Evolutionary conservation across 2,113 vertebrate genomes (phyloP), one percentile per base, ranked within the genome.

Genomic region (Microcebus tavaratra): DNA sequence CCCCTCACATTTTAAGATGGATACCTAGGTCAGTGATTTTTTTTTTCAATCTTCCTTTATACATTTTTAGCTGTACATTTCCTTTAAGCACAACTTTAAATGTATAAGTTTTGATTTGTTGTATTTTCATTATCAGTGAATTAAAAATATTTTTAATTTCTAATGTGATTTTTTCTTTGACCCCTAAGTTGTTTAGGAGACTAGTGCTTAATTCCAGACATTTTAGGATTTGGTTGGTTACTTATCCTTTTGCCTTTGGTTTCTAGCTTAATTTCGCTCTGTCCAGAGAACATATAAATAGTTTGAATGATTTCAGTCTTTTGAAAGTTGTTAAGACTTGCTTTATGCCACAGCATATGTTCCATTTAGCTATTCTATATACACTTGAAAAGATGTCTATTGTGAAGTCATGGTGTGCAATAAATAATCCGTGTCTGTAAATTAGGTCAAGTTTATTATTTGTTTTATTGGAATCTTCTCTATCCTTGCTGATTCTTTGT

Each of bases 161-260:
- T 27, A 34, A 50, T 87, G 23, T 87, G 45, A 81, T 53, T 91
- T 91, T n/a, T 86, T 79, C n/a, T 91, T 92, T 86, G 53, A 80
- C 42, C 27, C 11, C 4, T 72, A 21, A 59, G 75, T 53, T 80
- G 5, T 79, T 87, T 50, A 72, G 48, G 57, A 86, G 42, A 53
- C 80, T 59, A 68, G 82, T 87, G 55, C 42, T 80, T 80, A 70
- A 25, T 85, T 91, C 5, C 63, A 72, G 10, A 29, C 42, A 73
- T 87, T 34, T 91, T 85, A n/a, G 21, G 15, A 61, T 67, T 91
- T 91, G n/a, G 8, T 91, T 91, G n/a, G 8, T 34, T 86, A 9
- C 12, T 27, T 68, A 55, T 13, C 21, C 90, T 42, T 70, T 85
- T 65, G 6, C 7, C 68, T 59, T 42, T 86, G 21, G 42, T 73